A percentile compares a stretch with the other conserved stretches of the same genome.
Conservation (phyloP, 2,888 invertebrate species). For the Thecophora atra region DNA sequence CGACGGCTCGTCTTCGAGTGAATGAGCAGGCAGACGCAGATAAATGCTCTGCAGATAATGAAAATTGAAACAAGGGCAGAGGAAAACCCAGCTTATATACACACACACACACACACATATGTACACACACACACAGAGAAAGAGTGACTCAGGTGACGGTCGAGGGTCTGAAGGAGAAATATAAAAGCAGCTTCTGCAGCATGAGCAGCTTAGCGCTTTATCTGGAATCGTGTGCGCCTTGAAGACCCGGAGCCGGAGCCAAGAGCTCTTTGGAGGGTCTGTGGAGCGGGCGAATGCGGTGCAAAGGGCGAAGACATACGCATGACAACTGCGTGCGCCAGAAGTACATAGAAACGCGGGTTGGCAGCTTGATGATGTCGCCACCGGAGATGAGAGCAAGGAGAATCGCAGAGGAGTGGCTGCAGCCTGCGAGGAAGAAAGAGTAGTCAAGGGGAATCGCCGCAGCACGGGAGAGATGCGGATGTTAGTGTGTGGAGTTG, state of each 20-base stretch:
- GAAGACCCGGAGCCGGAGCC: not conserved
- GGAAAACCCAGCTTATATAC: conserved; percentile 15
- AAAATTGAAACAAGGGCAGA: conserved; percentile 16
- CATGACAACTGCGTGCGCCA: conserved; percentile 39
- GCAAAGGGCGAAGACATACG: conserved; percentile 25
- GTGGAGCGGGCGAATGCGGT: conserved; percentile 7
- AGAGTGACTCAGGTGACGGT: not conserved
- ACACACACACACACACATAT: not conserved
- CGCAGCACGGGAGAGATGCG: not conserved
- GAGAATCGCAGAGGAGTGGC: conserved; percentile 24
- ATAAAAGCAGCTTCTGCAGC: not conserved
- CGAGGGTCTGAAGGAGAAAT: not conserved
- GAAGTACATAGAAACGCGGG: not conserved
- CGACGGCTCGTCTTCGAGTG: conserved; percentile 7
- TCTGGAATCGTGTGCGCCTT: not conserved
- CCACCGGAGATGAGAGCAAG: conserved; percentile 21
- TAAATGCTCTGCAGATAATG: conserved; percentile 30
- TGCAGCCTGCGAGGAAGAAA: conserved; percentile 29
- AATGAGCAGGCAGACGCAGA: conserved; percentile 27
- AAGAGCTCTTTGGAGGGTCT: not conserved
- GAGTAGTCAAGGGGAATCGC: conserved; percentile 25
- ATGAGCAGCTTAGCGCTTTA: not conserved
- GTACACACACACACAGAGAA: not conserved
- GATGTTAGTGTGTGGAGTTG: conserved; percentile 8
- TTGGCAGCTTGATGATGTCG: conserved; percentile 21